Evolutionary conservation across 1,140 invertebrate species (phyloP), one percentile per base, ranked within the genome.

Genomic region (Tribolium castaneum): DNA sequence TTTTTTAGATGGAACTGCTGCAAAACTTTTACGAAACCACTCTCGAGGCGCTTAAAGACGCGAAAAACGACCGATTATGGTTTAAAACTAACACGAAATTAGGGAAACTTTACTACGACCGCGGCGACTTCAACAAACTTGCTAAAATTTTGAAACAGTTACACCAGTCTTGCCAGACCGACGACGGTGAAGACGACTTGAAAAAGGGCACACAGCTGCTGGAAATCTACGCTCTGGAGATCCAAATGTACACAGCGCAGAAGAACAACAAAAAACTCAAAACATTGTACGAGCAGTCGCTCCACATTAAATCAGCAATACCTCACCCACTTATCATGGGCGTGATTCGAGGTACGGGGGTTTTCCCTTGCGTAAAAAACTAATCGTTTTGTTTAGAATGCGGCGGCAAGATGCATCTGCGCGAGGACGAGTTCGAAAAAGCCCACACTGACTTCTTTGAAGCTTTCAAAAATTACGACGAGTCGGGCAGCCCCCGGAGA

Each of bases 1-100:
- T 45, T 50, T 7, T 87, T 83, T 86, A 99, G 96, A 99, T 99
- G 97, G 97, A 98, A 86, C 88, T 99, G n/a, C 87, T 99, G 19
- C 98, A 99, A 91, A 95, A 99, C 87, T 99, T 99, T 87, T 99
- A 99, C 90, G 97, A 99, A 89, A 99, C 98, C 19, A 99, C 98
- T 1, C 89, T 99, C 85, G 98, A 99, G 88, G 98, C 98, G 34
- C 89, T 99, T 66, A 98, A 98, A 87, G 97, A 99, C 92, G 97
- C 98, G 0, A 99, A 99, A 87, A 99, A 99, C 89, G 99, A 99
- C 88, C 90, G 99, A 81, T 88, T 99, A 35, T 99, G 99, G 99
- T 99, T 99, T 87, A 99, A 99, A 90, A 99, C 99, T 4, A 99
- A 99, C 86, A 99, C 98, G 1, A 99, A 99, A 89, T 88, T 99